Conservation (phyloP, 2,888 invertebrate species). For the Xanthorhoe spadicearia region DNA sequence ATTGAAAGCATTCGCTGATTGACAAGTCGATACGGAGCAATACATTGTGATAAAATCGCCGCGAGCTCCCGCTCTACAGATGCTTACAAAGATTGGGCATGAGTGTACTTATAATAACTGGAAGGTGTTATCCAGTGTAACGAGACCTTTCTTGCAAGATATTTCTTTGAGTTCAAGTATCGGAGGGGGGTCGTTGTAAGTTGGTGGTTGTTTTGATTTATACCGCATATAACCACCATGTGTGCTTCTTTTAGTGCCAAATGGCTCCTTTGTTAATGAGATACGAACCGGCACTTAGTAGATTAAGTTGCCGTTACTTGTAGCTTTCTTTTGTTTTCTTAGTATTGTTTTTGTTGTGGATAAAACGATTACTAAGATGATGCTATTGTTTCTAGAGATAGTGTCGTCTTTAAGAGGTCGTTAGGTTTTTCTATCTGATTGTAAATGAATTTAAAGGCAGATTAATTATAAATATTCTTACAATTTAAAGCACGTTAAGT, state of each 20-base stretch:
- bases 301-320: conserved; percentile 39
- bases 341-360: neutral
- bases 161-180: conserved; percentile 25
- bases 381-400: neutral
- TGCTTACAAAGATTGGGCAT: conserved; percentile 13
- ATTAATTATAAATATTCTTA: no score
- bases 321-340: conserved; percentile 30
- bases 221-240: conserved; percentile 46
- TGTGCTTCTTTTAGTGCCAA: conserved; percentile 51
- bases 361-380: neutral
- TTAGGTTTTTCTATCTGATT: no score
- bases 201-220: conserved; percentile 48
- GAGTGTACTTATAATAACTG: conserved; percentile 29
- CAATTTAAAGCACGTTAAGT: no score
- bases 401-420: neutral
- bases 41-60: conserved; percentile 24
- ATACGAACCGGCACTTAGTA: conserved; percentile 43
- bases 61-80: conserved; percentile 23
- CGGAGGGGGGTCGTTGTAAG: conserved; percentile 38
- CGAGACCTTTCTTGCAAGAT: conserved; percentile 4
- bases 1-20: conserved; percentile 37
- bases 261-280: conserved; percentile 54
- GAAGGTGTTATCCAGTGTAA: conserved; percentile 37
- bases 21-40: conserved; percentile 38
- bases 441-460: no score